phyloP scores from a whole-genome alignment of 2,113 vertebrate genomes.

The Phrynosoma platyrhinos region DNA sequence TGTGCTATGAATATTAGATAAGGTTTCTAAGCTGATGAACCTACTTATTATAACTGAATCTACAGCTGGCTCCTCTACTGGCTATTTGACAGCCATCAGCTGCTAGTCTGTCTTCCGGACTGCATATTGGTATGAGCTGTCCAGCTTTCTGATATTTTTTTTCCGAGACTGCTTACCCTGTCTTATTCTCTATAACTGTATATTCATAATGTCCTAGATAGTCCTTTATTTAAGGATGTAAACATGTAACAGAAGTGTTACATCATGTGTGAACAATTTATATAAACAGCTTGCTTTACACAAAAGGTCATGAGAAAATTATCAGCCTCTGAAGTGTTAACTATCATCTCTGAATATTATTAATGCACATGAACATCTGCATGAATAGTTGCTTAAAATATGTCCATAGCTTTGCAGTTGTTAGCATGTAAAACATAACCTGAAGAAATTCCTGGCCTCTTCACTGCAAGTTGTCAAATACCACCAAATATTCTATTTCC shows the following conservation, averaged over 20 bases:
- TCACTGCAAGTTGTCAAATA: not conserved
- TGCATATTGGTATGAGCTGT: not conserved
- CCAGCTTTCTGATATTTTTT: not conserved
- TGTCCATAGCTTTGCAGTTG: not conserved
- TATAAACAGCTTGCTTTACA: constrained; percentile 11
- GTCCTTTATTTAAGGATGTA: not conserved
- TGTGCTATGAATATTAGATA: not conserved
- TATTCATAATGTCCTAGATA: not conserved
- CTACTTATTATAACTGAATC: constrained; percentile 28
- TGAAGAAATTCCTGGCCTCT: not conserved
- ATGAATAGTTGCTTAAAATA: not conserved
- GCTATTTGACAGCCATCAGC: constrained; percentile 15
- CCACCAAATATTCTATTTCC: not conserved
- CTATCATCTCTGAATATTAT: not conserved
- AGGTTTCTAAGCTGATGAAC: constrained; percentile 46
- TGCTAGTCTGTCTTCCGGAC: not conserved
- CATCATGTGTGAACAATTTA: not conserved
- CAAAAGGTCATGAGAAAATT: not conserved
- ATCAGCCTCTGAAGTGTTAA: not conserved
- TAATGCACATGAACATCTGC: not conserved
- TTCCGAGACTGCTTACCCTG: not conserved
- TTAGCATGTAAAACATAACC: not conserved
- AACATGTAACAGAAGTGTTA: not conserved
- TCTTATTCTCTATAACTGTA: not conserved
- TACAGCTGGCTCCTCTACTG: constrained; percentile 48